Base-by-base conservation (phyloP, 2,888 invertebrate genomes). In the Epinotia nisella region DNA sequence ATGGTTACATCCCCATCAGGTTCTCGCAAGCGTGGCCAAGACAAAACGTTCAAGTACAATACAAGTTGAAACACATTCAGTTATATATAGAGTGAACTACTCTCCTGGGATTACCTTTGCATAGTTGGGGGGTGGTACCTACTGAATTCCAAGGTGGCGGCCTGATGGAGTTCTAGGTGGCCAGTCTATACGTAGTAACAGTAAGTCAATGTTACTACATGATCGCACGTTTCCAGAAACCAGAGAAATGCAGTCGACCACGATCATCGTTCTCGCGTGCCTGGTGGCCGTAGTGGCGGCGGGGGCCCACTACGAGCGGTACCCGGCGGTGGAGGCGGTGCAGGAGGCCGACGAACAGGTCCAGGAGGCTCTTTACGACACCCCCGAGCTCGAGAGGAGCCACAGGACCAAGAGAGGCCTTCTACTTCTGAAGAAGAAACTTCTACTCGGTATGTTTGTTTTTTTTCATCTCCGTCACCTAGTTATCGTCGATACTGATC, bases 341-440 rank as follows among this genome's bases (percentile, higher is more conserved):
- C 70, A 76, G 17, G 65, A 78, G 24, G 69, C 76, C 9, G 80
- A 80, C 1, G 80, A 81, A 10, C 78, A 81, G n/a, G 78, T 81
- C 21, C 85, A 87, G 64, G 88, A 89, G 71, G 78, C 84, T 1
- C 75, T 80, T 56, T 81, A 85, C 74, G 86, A 87, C 74, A 84
- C 85, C 21, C 88, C 91, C 0, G 84, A 80, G 39, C 87, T 88
- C 71, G 90, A 91, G 70, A 85, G 87, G 76, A 90, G 89, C 77
- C 84, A 86, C 9, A 87, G 93, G 78, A 85, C 86, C 68, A 93
- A 93, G 82, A 87, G 93, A 84, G 87, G 90, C 68, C 81, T 93
- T 68, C 80, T 93, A 39, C 80, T 92, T 53, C 79, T 93, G 51
- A 93, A 93, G 80, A 93, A 93, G 82, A 93, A 93, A 79, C 82